Evolutionary conservation across 30 jellyfish, hydroid and myxozoan genomes (phyloP), one percentile per base, ranked within the genome.

Genomic region (Aurelia sp.): DNA sequence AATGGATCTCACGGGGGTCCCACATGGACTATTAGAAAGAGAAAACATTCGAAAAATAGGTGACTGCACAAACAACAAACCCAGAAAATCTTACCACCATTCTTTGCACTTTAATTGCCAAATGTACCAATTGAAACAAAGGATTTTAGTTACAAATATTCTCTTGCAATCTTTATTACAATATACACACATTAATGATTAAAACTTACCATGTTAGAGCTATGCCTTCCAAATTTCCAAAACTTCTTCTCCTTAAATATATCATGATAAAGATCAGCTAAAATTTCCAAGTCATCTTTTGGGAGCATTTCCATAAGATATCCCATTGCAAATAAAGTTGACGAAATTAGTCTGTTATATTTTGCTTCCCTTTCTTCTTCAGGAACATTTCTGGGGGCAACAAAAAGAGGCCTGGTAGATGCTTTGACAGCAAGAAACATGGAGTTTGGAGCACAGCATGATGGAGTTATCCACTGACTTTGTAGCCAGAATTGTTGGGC

Each of bases 331-430:
- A 78, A 85, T 21, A 93, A 68, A 16, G 97, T 88, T 22, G 94
- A 86, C 11, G 98, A 88, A 37, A 93, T 66, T 13, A 69, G 69
- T 30, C 97, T 44, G 63, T 71, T 74, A 86, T 73, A 93, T 71
- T 93, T 88, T 16, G 97, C 89, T 71, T 93, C 98, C 64, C 98
- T 75, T 78, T 93, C 98, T 85, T 93, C 98, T 11, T 73, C 89
- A 51, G 98, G 98, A 1, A 79, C 73, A 48, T 76, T 81, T 73
- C 98, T 93, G 66, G 16, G 3, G 15, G 55, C 55, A 44, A 44
- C 9, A 13, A 44, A 44, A 44, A 44, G 10, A 6, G 55, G 55
- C 15, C 10, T 44, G 15, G 55, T 10, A 44, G 4, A 44, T 7
- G 55, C 55, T 44, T 44, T 10, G 15, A 7, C 16, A 44, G 55